Conservation (phyloP, 2,113 vertebrate species). For the Haemorhous mexicanus region DNA sequence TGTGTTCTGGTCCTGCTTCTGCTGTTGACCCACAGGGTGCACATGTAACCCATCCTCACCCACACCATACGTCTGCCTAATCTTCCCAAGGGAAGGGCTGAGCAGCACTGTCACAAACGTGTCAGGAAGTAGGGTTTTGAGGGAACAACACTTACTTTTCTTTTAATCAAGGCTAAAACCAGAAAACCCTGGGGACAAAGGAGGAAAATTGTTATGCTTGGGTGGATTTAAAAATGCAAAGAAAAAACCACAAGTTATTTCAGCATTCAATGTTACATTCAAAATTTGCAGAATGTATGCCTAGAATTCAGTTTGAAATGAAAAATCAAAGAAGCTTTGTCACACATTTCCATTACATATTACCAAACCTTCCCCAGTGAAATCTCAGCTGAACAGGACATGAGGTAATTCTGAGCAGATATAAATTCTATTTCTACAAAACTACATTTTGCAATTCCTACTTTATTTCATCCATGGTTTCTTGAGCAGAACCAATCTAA, state of each 20-base stretch:
- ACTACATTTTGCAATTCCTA: neutral
- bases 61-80: neutral
- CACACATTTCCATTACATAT: neutral
- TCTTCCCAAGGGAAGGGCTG: neutral
- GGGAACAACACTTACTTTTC: neutral
- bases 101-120: neutral
- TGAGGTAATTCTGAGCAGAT: neutral
- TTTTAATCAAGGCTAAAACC: neutral
- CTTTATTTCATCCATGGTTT: neutral
- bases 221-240: neutral
- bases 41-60: rapidly evolving
- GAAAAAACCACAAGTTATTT: neutral
- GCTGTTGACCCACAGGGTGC: rapidly evolving
- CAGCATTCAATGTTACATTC: neutral
- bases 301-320: neutral
- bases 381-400: neutral
- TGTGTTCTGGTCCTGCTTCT: neutral
- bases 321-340: neutral
- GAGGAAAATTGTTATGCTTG: neutral
- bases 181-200: neutral
- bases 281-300: neutral
- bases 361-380: neutral
- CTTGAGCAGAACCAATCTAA: neutral
- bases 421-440: neutral
- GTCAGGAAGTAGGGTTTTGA: neutral